Base-by-base conservation (phyloP, 1,140 invertebrate species). In the Drosophila repletoides region DNA sequence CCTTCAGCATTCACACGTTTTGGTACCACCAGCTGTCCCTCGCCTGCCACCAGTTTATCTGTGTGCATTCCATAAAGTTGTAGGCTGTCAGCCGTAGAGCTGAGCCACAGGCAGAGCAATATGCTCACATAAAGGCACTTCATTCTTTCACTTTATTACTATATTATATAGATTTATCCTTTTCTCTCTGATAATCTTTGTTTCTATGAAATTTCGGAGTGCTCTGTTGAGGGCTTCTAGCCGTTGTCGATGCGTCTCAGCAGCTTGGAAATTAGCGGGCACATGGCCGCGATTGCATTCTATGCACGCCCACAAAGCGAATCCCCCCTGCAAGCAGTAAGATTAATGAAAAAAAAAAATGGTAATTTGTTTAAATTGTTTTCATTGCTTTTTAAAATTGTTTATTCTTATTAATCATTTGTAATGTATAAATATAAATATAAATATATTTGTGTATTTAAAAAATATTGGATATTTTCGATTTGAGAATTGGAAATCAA, bases 1-100 rank as follows among this genome's bases (percentile, higher is more conserved):
- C 93, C 94, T 15, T 90, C 72, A 21, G 88, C 43, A 28, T 91
- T 91, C 26, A 94, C 93, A 73, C 92, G 93, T 12, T 89, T 88
- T 1, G 94, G 94, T 61, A 93, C 89, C 14, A 92, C 87, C 70
- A 94, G 88, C 49, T 93, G 90, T 28, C 92, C 93, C 56, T 93
- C 90, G 43, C 92, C 92, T 22, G 91, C 79, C 45, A 77, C 55
- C 43, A 93, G 68, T 12, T 86, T 71, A 12, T 86, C 66, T 2
- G 92, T 91, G 61, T 92, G 93, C 10, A 92, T 56, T 6, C 92
- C 92, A 91, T 56, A 36, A 0, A 67, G 72, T 22, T 22, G n/a
- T 3, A 43, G 7, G 22, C 28, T 14, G 19, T 14, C 3, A 19
- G 36, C 33, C 28, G n/a, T n/a, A n/a, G 15, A 38, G 41, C 34